These are phyloP conservation scores for Anolis apletophallus DNA, from an alignment of 2,797 vertebrate species.

Conservation along the genomic window DNA sequence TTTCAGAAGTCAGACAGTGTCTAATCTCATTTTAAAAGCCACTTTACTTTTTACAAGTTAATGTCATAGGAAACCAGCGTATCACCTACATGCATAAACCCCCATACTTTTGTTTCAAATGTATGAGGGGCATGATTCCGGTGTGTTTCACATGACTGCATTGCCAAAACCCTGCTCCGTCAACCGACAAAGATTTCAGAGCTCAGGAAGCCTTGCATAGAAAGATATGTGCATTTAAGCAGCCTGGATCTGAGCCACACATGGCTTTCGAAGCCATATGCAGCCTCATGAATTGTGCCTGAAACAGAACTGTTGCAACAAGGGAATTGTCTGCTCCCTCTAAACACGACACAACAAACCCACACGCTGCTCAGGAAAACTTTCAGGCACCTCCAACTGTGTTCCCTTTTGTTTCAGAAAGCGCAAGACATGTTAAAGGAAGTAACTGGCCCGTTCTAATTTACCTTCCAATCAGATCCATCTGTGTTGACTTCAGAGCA, in stretches of 20 bases:
- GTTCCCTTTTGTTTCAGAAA: background rate
- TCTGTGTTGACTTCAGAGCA: background rate
- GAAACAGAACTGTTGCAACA: too few species aligned
- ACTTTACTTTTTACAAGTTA: too few species aligned
- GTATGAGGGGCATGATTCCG: background rate
- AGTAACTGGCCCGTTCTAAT: background rate
- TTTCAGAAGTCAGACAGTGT: too few species aligned
- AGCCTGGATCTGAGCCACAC: too few species aligned
- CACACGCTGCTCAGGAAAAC: background rate
- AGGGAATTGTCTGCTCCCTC: background rate
- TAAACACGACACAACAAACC: background rate
- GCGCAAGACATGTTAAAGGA: background rate
- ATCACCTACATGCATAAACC: too few species aligned
- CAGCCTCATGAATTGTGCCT: too few species aligned
- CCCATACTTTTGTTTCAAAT: background rate
- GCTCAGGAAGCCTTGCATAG: too few species aligned
- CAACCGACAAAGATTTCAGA: background rate
- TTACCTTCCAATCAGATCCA: background rate
- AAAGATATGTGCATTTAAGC: too few species aligned
- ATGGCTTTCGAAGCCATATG: too few species aligned
- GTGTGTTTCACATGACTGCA: background rate
- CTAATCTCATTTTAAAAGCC: too few species aligned
- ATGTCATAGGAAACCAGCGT: too few species aligned
- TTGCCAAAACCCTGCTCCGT: background rate
- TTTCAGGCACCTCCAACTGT: too few species aligned